Evolutionary conservation across 2,113 vertebrate genomes (phyloP), one percentile per base, ranked within the genome.

Genomic region (Synchiropus splendidus): DNA sequence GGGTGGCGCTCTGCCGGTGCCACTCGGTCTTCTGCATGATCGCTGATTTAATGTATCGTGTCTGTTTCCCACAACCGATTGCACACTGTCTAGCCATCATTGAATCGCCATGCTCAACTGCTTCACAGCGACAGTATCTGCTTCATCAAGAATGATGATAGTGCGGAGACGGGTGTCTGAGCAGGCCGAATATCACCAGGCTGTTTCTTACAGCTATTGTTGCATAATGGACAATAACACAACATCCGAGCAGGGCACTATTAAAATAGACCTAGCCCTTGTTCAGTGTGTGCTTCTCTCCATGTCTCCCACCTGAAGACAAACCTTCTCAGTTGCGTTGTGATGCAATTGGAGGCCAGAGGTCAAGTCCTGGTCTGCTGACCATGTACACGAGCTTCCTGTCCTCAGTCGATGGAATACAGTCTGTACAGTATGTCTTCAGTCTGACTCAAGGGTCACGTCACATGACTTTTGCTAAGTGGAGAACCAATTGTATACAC

Each of bases 131-230:
- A 27, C 37, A 51, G 44, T 71, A 85, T 81, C 74, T 55, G 40
- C 47, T 76, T 78, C 83, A 80, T 78, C 75, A 58, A 67, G 71
- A 1, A 43, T 57, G 80, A 84, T 85, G 74, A 67, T 71, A 74
- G 49, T 42, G 54, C 46, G 68, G 69, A 75, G 74, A 64, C 74
- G 71, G 69, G 67, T 54, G 74, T 80, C 74, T 72, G 56, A 62
- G 54, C 52, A 31, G 57, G 47, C 60, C 46, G 59, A 80, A 61
- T 70, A 50, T 34, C 61, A n/a, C 51, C 60, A 48, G 67, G 33
- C 48, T 34, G 37, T 61, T 62, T 72, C 65, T 67, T 67, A 53
- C 51, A 12, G n/a, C n/a, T n/a, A 77, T 27, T 27, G 16, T 37
- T 37, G 21, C 21, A 27, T 5, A 8, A 27, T 4, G 4, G 21